These are phyloP conservation scores for Bellardia bayeri DNA, from an alignment of 2,888 invertebrate species.

Conservation along the genomic window DNA sequence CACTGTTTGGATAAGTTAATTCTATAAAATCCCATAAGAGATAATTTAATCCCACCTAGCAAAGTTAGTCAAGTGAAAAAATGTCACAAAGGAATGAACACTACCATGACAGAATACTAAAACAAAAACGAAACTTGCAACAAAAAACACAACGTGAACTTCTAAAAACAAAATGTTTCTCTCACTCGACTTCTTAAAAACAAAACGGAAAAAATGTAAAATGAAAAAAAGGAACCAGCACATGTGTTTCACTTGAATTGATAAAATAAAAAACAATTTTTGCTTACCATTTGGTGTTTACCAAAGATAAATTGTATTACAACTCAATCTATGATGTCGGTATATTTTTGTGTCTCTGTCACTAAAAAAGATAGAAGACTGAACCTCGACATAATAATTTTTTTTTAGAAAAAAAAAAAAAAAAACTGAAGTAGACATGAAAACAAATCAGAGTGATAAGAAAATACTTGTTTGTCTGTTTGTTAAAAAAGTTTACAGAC, in stretches of 20 bases:
- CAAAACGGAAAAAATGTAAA: conserved; percentile 6
- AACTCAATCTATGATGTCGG: conserved; percentile 33
- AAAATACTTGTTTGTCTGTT: not conserved
- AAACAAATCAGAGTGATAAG: conserved; percentile 10
- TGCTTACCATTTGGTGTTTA: conserved; percentile 67
- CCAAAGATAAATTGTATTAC: conserved; percentile 59
- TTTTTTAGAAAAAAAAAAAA: not conserved
- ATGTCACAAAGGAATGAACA: conserved; percentile 80
- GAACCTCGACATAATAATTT: not conserved
- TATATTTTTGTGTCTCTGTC: not conserved
- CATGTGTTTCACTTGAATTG: conserved; percentile 64
- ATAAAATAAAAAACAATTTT: conserved; percentile 56
- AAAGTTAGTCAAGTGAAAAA: conserved; percentile 83
- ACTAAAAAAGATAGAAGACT: not conserved
- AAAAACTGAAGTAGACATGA: conserved; percentile 6
- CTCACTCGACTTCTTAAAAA: not conserved
- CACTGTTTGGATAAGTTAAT: conserved; percentile 78
- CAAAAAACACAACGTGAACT: conserved; percentile 30
- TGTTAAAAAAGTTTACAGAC: not conserved
- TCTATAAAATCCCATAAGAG: conserved; percentile 82
- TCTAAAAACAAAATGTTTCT: conserved; percentile 26
- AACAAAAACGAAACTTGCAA: conserved; percentile 19
- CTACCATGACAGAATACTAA: conserved; percentile 71
- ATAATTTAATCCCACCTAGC: conserved; percentile 83
- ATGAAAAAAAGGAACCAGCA: conserved; percentile 38